Base-by-base conservation (phyloP, 2,888 invertebrate genomes). In the Acleris holmiana region DNA sequence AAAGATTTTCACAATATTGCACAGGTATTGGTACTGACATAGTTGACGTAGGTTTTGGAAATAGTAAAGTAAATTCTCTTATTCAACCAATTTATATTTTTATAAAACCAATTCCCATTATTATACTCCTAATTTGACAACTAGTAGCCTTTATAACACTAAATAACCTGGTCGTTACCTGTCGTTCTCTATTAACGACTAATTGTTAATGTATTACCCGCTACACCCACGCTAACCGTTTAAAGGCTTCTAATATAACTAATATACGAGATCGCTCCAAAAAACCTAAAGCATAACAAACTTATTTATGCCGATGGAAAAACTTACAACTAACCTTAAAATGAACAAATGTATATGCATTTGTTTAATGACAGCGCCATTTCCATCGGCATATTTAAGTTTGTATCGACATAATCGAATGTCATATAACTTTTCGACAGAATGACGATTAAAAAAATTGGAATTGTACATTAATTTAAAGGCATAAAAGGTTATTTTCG, bases 351-450 rank as follows among this genome's bases (percentile, higher is more conserved):
- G 19, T 13, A 5, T 25, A 23, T 19, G 18, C 4, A 41, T 4
- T 23, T 0, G 35, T n/a, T 56, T 21, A 7, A 41, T 3, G 4
- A 19, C 8, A 48, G 25, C 29, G 48, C 41, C 19, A 53, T n/a
- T 25, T 17, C 19, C 19, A 58, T 13, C 48, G n/a, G 53, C 25
- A 54, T 17, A 13, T 2, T n/a, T 64, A 41, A 59, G 19, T 17
- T 53, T 48, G 63, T 59, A n/a, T 13, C 19, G 25, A 19, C 41
- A 41, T 64, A 64, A 64, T 64, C 41, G 58, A 64, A 59, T 59
- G 58, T 64, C 58, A 41, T 64, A 64, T 64, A 59, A 59, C 53
- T 64, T 48, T 58, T 53, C 51, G 58, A 64, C n/a, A 54, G 25
- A 64, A 64, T 54, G 60, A 29, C 25, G 47, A 41, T 61, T 48